Percentiles rank a stretch among this genome's conserved stretches.
These are phyloP conservation scores for Helicolenus hilgendorfi DNA, from an alignment of 2,797 vertebrate species.

Conservation along the genomic window DNA sequence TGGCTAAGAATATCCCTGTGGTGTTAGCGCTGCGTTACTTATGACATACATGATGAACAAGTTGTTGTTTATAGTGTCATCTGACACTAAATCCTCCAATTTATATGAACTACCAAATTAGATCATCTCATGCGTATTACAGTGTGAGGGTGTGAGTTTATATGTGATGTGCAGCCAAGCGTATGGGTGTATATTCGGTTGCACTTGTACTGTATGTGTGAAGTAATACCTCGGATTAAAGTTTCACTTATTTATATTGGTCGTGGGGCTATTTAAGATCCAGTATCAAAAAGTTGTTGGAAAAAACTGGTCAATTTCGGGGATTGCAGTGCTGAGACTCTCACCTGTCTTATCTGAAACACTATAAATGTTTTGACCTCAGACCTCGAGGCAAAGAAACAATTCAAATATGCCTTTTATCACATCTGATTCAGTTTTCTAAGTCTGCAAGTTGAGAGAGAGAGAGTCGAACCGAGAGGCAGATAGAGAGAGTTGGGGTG, in stretches of 20 bases:
- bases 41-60: conserved; percentile 30
- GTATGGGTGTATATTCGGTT: background rate
- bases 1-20: conserved; percentile 56
- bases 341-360: conserved; percentile 36
- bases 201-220: conserved; percentile 26
- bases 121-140: conserved; percentile 28
- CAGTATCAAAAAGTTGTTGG: background rate
- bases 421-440: conserved; percentile 42
- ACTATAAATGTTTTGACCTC: conserved; percentile 57
- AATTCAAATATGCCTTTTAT: conserved; percentile 67
- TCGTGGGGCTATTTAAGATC: conserved; percentile 1
- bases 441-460: conserved; percentile 39
- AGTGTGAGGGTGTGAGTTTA: conserved; percentile 41
- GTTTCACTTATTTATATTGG: conserved; percentile 26
- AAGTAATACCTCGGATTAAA: conserved; percentile 31
- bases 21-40: conserved; percentile 53
- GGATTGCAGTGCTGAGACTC: conserved; percentile 6
- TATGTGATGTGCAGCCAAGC: background rate
- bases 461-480: conserved; percentile 12
- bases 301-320: background rate
- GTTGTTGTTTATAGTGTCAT: conserved; percentile 50
- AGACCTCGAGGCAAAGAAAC: conserved; percentile 51
- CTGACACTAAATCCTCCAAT: conserved; percentile 36
- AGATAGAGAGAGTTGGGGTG: conserved; percentile 45
- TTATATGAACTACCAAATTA: conserved; percentile 47